Conservation (phyloP, 2,797 vertebrate genomes). For the Chrosomus eos region DNA sequence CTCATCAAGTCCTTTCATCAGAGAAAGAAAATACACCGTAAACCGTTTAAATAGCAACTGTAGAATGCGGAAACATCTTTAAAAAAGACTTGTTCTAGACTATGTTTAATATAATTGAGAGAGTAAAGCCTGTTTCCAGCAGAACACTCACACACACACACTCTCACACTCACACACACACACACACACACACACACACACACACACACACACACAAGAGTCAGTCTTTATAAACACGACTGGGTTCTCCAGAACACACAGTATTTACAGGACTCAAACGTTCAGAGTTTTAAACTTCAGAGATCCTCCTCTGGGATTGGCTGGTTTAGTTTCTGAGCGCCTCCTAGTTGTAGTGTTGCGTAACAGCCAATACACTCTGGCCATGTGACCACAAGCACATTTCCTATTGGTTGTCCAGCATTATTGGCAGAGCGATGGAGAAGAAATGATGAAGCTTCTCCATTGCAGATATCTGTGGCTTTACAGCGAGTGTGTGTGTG, state of each 20-base stretch:
- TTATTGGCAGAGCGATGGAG: neutral
- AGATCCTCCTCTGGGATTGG: neutral
- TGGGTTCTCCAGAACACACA: neutral
- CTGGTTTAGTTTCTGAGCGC: neutral
- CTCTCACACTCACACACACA: too few relatives aligned
- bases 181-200: too few relatives aligned
- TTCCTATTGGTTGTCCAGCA: neutral
- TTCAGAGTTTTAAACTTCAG: neutral
- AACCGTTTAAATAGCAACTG: slow-evolving; percentile 9
- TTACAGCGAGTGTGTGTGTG: neutral
- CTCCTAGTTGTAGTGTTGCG: neutral
- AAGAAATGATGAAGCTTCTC: neutral
- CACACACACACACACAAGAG: too few relatives aligned
- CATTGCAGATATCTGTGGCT: neutral
- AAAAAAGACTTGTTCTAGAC: neutral
- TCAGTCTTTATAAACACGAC: neutral
- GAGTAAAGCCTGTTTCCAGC: neutral
- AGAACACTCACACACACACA: too few relatives aligned
- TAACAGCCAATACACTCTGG: neutral
- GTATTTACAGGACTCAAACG: neutral
- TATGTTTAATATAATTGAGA: neutral
- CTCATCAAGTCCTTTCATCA: neutral
- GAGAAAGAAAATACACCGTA: neutral
- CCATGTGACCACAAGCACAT: neutral
- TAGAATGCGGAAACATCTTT: neutral